Percentiles rank a stretch among this genome's conserved stretches.
Evolutionary conservation across 2,113 vertebrate species (phyloP).

Genomic region (Rhagologus leucostigma): DNA sequence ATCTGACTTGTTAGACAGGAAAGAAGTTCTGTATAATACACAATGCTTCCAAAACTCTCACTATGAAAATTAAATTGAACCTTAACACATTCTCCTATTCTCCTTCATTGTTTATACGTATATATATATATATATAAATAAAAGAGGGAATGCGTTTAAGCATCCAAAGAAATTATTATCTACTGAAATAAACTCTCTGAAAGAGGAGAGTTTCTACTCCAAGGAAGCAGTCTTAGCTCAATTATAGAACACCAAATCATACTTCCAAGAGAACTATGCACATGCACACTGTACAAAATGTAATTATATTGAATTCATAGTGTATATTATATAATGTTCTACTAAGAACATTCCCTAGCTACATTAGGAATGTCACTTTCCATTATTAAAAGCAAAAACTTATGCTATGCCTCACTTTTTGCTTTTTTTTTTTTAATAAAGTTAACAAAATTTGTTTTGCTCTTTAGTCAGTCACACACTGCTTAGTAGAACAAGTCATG

Average conservation of each 20-base stretch:
- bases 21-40: not conserved
- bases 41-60: not conserved
- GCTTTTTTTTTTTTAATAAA: not conserved
- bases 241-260: not conserved
- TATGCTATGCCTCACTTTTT: not conserved
- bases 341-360: not conserved
- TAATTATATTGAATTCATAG: not conserved
- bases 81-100: not conserved
- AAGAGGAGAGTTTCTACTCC: not conserved
- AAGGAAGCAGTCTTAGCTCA: not conserved
- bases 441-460: not conserved
- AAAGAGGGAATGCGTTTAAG: not conserved
- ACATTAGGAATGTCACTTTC: not conserved
- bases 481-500: not conserved
- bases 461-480: not conserved
- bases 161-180: not conserved
- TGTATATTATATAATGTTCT: not conserved
- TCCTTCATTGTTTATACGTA: not conserved
- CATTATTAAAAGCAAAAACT: not conserved
- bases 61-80: not conserved
- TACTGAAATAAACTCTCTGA: not conserved
- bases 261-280: not conserved
- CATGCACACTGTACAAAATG: not conserved
- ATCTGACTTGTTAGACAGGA: conserved; percentile 75
- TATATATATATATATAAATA: too few relatives aligned